phyloP scores from a whole-genome alignment of 2,113 vertebrate species.

The Pomatostomus ruficeps region DNA sequence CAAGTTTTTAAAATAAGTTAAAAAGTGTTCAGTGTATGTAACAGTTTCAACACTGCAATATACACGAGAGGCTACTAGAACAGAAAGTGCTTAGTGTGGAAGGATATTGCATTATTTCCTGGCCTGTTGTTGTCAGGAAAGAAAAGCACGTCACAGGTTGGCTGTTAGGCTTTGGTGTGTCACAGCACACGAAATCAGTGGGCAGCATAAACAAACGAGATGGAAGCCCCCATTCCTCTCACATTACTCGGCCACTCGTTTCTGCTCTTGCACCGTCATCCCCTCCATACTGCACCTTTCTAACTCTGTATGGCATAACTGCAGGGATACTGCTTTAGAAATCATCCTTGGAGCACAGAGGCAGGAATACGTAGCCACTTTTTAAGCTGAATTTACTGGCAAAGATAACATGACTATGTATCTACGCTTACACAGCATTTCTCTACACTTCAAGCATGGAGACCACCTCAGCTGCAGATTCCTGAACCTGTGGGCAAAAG shows the following conservation, averaged over 20 bases:
- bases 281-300: neutral
- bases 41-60: neutral
- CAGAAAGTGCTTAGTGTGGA: neutral
- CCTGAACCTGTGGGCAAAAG: neutral
- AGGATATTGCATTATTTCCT: slow-evolving; percentile 48
- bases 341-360: neutral
- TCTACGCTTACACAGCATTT: neutral
- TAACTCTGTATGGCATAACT: neutral
- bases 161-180: neutral
- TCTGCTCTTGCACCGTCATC: neutral
- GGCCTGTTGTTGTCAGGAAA: neutral
- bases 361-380: neutral
- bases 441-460: neutral
- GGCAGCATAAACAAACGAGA: accelerated
- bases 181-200: neutral
- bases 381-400: neutral
- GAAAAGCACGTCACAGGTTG: neutral
- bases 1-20: neutral
- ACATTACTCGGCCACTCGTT: accelerated
- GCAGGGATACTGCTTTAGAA: neutral
- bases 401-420: neutral
- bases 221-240: neutral
- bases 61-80: neutral
- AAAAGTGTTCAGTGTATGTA: neutral
- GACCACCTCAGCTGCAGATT: neutral